phyloP scores from a whole-genome alignment of 2,113 vertebrate genomes.

The Xenus cinereus region DNA sequence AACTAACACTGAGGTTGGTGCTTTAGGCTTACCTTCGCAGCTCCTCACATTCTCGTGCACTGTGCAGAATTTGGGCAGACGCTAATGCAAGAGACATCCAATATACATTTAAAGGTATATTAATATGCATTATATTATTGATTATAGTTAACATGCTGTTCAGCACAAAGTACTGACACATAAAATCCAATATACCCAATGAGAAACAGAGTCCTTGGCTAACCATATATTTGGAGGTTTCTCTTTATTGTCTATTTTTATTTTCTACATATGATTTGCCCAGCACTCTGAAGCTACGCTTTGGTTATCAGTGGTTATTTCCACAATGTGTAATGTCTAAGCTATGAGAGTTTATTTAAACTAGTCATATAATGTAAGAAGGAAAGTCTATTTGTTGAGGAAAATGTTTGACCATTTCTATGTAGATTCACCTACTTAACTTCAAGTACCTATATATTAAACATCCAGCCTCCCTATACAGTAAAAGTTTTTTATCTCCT shows the following conservation, averaged over 20 bases:
- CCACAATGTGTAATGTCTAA: background rate
- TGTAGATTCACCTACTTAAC: background rate
- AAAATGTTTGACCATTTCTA: background rate
- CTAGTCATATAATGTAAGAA: background rate
- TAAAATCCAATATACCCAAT: rapidly evolving
- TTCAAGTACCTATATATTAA: background rate
- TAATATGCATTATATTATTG: background rate
- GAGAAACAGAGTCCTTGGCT: background rate
- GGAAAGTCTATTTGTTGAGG: background rate
- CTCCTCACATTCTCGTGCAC: background rate
- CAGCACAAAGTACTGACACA: background rate
- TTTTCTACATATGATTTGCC: background rate
- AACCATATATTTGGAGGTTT: background rate
- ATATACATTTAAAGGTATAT: background rate
- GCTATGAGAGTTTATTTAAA: background rate
- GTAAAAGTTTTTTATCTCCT: background rate
- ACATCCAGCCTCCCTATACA: background rate
- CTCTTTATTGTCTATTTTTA: background rate
- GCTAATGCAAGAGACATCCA: background rate
- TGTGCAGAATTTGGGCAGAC: background rate
- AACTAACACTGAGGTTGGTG: background rate
- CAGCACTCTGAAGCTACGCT: background rate
- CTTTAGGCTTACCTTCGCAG: background rate
- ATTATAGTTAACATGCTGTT: background rate
- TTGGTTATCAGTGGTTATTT: background rate